Conservation (phyloP, 2,113 vertebrate genomes). For the Beaufortia kweichowensis region DNA sequence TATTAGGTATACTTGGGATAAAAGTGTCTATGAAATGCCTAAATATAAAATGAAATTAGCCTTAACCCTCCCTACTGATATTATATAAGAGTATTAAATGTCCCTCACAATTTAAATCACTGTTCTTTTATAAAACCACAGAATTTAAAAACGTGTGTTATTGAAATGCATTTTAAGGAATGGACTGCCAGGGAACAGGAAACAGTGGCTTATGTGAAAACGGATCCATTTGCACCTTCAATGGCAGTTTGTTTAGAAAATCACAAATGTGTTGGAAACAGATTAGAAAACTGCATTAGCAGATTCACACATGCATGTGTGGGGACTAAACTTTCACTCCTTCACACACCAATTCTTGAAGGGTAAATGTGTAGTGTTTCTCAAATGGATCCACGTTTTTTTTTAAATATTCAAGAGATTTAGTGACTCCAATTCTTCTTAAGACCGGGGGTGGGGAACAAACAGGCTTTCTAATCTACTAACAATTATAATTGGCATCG, state of each 20-base stretch:
- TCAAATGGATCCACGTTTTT: too few relatives aligned
- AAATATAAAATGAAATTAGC: too few relatives aligned
- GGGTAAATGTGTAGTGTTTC: not conserved
- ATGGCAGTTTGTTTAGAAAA: not conserved
- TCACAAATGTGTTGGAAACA: not conserved
- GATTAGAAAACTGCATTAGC: slow-evolving; percentile 14
- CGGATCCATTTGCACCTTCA: slow-evolving; percentile 16
- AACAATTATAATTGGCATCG: not conserved
- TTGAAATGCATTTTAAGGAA: not conserved
- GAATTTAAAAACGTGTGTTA: not conserved
- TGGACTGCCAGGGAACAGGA: not conserved
- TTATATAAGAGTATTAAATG: not conserved
- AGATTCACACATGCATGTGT: slow-evolving; percentile 2
- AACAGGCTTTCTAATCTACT: not conserved
- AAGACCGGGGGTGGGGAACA: not conserved
- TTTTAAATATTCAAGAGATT: not conserved
- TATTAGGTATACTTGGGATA: too few relatives aligned
- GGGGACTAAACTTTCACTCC: not conserved
- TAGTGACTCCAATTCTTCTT: not conserved
- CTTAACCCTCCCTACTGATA: too few relatives aligned
- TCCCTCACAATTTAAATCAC: not conserved
- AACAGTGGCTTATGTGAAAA: not conserved
- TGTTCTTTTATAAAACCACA: not conserved
- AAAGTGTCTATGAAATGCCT: too few relatives aligned
- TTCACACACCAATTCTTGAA: not conserved